Evolutionary conservation across 2,888 invertebrate genomes (phyloP), one percentile per base, ranked within the genome.

Genomic region (Tiliacea aurago): DNA sequence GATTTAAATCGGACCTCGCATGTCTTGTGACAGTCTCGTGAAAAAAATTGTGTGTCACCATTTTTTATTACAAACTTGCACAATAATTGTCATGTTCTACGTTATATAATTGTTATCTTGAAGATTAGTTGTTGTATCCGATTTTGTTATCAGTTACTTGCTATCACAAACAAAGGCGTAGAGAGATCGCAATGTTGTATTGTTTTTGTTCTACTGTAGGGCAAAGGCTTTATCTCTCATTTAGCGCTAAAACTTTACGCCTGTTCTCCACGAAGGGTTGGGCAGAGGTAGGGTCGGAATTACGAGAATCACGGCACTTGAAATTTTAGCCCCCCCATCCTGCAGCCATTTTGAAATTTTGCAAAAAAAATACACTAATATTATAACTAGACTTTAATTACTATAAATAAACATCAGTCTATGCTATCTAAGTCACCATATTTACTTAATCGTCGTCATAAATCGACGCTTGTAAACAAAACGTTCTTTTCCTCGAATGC

Each of bases 71-170:
- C 41, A 11, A 10, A 55, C 4, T 70, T 11, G 10, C 53, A 47
- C n/a, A 28, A 28, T 28, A 41, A 4, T 41, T 62, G 23, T 47
- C 23, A 23, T 13, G 28, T 18, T 23, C 37, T 10, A 20, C 13
- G 45, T 69, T 69, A 69, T 77, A 20, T 33, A 69, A 58, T 69
- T 49, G 51, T 55, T 78, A 76, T 76, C 76, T 28, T 13, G 0
- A 10, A 70, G 76, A 76, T 78, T 47, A 78, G 4, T 20, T 37
- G 37, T 28, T 47, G 18, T n/a, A 64, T 77, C 63, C 41, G 59
- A 70, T 64, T 59, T 45, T 13, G 23, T 64, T 74, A 64, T 67
- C 43, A 33, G 43, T 37, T 23, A 11, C 23, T 18, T 9, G 33
- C 28, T 51, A 68, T 67, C 15, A 68, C 15, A 9, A 53, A 55